phyloP scores from a whole-genome alignment of 2,888 invertebrate genomes.

The Leptopilina drosophilae region DNA sequence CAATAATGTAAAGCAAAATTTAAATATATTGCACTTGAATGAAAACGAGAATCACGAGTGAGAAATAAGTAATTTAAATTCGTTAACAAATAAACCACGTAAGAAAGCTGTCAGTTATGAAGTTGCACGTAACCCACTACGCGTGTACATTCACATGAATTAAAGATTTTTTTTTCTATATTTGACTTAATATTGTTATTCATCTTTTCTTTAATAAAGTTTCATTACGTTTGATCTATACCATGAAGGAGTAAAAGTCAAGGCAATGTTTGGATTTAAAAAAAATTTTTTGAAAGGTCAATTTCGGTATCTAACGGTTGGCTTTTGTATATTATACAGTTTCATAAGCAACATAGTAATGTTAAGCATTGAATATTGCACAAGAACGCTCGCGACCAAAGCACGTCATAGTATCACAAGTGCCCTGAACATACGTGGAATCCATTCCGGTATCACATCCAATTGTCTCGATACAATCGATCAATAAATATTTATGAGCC shows the following conservation, averaged over 20 bases:
- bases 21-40: too few species aligned
- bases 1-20: too few species aligned
- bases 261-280: slow-evolving; percentile 32
- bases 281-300: slow-evolving; percentile 36
- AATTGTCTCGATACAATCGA: slow-evolving; percentile 66
- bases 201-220: not conserved
- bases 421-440: slow-evolving; percentile 52
- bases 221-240: not conserved
- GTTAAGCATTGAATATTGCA: slow-evolving; percentile 39
- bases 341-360: slow-evolving; percentile 36
- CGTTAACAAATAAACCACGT: too few species aligned
- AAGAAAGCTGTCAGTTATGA: too few species aligned
- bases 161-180: too few species aligned
- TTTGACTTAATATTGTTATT: too few species aligned
- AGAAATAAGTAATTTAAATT: too few species aligned
- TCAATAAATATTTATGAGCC: slow-evolving; percentile 71
- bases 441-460: slow-evolving; percentile 61
- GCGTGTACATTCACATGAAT: too few species aligned
- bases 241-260: slow-evolving; percentile 30
- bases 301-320: slow-evolving; percentile 39
- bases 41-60: too few species aligned
- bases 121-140: too few species aligned
- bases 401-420: slow-evolving; percentile 48
- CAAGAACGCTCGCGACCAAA: slow-evolving; percentile 33
- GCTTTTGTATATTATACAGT: slow-evolving; percentile 30